phyloP scores from a whole-genome alignment of 2,113 vertebrate genomes.

The Marcusenius ussheri region DNA sequence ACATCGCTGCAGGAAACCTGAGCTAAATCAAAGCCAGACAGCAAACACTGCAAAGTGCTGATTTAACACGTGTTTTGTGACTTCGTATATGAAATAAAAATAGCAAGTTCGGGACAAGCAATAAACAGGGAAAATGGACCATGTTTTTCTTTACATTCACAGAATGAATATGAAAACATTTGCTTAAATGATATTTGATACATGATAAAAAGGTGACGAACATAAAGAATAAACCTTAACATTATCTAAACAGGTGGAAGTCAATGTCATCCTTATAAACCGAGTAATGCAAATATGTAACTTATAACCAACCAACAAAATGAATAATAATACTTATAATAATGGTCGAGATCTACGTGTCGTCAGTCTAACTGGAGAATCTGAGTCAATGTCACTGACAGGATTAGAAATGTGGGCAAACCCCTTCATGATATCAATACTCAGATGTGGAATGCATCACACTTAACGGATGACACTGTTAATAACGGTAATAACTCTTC shows the following conservation, averaged over 20 bases:
- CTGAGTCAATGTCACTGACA: neutral
- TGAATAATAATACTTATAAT: neutral
- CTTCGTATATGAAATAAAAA: neutral
- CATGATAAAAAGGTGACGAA: slow-evolving; percentile 5
- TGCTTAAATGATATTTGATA: neutral
- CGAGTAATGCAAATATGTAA: neutral
- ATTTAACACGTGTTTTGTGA: slow-evolving; percentile 12
- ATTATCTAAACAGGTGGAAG: neutral
- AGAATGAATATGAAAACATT: slow-evolving; percentile 57
- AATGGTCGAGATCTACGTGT: neutral
- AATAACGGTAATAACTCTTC: neutral
- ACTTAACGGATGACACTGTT: neutral
- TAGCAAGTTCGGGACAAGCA: slow-evolving; percentile 16
- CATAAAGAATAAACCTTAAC: neutral
- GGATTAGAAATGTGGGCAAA: neutral
- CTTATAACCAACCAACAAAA: neutral
- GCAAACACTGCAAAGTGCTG: neutral
- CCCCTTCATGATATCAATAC: neutral
- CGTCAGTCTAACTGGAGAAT: neutral
- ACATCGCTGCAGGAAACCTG: neutral
- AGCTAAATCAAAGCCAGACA: neutral
- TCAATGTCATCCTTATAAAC: neutral
- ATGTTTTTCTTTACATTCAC: slow-evolving; percentile 55
- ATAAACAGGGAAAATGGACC: slow-evolving; percentile 28
- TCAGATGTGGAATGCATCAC: neutral